Base-by-base conservation (phyloP, 1,140 invertebrate genomes). In the Drosophila pruinosa region DNA sequence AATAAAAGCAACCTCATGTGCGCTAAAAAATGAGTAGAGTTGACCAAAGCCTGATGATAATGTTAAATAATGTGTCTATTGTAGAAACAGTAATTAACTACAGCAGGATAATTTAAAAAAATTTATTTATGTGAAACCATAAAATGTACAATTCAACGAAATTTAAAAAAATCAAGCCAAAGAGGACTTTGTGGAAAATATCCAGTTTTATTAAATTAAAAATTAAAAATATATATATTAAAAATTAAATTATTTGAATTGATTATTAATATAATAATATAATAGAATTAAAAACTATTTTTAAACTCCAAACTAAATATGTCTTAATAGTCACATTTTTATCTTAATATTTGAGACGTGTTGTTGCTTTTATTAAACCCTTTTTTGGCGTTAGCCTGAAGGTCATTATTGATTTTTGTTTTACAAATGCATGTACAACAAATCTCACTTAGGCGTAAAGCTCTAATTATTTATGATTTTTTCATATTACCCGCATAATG, bases 381-480 rank as follows among this genome's bases (percentile, higher is more conserved):
- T 26, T 47, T 52, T 38, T 1, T 4, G 8, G 14, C 4, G 8
- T 6, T 24, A 19, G 12, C 31, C 3, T 8, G 8, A 57, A 57
- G 39, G 39, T 57, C 54, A 45, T 21, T 10, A 36, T 19, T 64
- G 26, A 50, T 52, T 57, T 15, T 22, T 4, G 19, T n/a, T 28
- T 53, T 34, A 41, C 39, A 56, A 50, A 38, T 34, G 34, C 52
- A 19, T 19, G 19, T 43, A 63, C 50, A 72, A 69, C 52, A 69
- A 76, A 63, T 63, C 50, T 68, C 57, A 57, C 57, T 56, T 45
- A 62, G 56, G 57, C 50, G 22, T 4, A 17, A 17, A 28, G 31
- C 52, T 68, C 57, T 73, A 73, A 76, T 76, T 73, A 73, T 62
- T 73, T 69, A 69, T 73, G 63, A 76, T 73, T 69, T 72, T 64